Evolutionary conservation across 2,888 invertebrate genomes (phyloP).

Genomic region (Lobophora halterata): DNA sequence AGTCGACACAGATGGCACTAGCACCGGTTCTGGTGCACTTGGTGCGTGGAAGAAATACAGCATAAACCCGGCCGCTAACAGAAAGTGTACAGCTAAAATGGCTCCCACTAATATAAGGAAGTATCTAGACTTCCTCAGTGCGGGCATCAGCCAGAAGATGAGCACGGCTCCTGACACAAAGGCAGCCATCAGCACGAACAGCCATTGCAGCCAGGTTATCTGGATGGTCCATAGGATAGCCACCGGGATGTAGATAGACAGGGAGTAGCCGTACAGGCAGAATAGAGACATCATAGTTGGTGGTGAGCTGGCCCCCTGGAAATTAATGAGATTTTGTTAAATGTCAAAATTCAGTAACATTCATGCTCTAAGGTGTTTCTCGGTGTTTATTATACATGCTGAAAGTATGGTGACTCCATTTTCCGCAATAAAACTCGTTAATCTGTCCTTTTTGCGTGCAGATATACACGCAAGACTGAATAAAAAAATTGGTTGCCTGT

Average conservation of each 20-base stretch:
- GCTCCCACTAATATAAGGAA: constrained; percentile 67
- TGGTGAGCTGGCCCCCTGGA: constrained; percentile 66
- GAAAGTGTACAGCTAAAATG: constrained; percentile 88
- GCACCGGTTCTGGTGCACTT: constrained; percentile 58
- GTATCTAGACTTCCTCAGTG: constrained; percentile 83
- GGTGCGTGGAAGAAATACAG: constrained; percentile 88
- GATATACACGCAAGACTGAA: no score
- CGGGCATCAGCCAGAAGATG: constrained; percentile 89
- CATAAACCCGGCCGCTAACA: constrained; percentile 94
- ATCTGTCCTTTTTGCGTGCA: no score
- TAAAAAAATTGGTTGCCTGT: no score
- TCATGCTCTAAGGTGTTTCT: no score
- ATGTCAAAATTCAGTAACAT: no score
- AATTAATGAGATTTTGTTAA: no score
- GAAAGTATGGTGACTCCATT: no score
- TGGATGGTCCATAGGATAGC: constrained; percentile 96
- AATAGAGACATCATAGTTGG: constrained; percentile 91
- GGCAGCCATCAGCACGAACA: constrained; percentile 90
- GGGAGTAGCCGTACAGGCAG: constrained; percentile 97
- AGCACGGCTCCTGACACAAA: constrained; percentile 92
- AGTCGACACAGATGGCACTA: constrained; percentile 27
- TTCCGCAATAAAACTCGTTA: no score
- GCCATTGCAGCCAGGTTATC: constrained; percentile 92
- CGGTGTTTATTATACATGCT: no score
- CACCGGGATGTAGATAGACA: constrained; percentile 96